Evolutionary conservation across 2,113 vertebrate genomes (phyloP), one percentile per base, ranked within the genome.

Genomic region (Formicarius rufipectus): DNA sequence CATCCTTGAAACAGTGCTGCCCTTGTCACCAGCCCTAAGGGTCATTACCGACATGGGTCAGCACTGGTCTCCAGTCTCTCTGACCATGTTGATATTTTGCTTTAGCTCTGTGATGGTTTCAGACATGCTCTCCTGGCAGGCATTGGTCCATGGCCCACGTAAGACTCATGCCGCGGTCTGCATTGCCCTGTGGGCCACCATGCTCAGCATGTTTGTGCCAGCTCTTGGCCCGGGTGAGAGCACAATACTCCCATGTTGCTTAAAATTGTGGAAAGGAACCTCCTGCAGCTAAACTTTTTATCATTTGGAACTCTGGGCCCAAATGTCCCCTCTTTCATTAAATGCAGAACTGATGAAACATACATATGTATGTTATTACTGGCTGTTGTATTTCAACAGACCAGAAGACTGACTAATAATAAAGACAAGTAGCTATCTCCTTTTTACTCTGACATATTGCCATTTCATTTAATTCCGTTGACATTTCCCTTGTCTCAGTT

Each of bases 141-240:
- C 3, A 2, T 11, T 50, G 58, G 31, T 14, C 45, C 47, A 6
- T 5, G 17, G 52, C 22, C 9, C n/a, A 40, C 31, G 10, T 20
- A 8, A 50, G 8, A 19, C 13, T 84, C 27, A 15, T 27, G 21
- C 35, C 30, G 10, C 17, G 18, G 25, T 80, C 56, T 77, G 20
- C 18, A 25, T n/a, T 14, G 4, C 20, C 7, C 40, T 17, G 14
- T 2, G 2, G 9, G 10, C 64, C 16, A 49, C 37, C 27, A 18
- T 1, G 1, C 8, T 42, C 18, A 24, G 19, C 21, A 27, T 4
- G 0, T 33, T 78, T 37, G 35, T 3, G 1, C 21, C 30, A 59
- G 23, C 15, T 74, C 47, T n/a, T 53, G 23, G 35, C 35, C 12
- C 1, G 0, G 22, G 19, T 40, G 53, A 79, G 24, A 14, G n/a